Evolutionary conservation across 2,888 invertebrate species (phyloP).

Genomic region (Cerastoderma edule): DNA sequence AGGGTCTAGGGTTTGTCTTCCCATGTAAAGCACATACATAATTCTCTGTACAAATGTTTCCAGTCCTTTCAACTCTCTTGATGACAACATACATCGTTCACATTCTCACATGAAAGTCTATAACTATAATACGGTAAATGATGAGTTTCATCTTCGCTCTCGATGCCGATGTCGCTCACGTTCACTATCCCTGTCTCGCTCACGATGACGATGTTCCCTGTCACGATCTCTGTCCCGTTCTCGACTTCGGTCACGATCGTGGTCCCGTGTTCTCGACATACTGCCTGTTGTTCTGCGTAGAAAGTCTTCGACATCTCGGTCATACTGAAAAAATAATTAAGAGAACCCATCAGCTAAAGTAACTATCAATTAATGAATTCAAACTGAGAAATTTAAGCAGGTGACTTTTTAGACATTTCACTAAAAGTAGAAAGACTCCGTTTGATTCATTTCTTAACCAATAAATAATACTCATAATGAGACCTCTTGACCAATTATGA

Average conservation of each 20-base stretch:
- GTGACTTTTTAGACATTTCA: no score
- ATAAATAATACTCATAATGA: no score
- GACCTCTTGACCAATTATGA: no score
- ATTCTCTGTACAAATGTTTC: no score
- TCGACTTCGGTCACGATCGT: constrained; percentile 68
- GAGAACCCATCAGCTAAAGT: background rate
- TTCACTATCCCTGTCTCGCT: constrained; percentile 66
- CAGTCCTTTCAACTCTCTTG: no score
- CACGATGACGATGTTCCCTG: constrained; percentile 53
- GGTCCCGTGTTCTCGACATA: constrained; percentile 60
- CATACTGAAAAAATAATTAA: constrained; percentile 86
- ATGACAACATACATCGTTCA: background rate
- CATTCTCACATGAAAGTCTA: background rate
- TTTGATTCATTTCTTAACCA: no score
- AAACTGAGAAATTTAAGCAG: no score
- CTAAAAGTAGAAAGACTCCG: no score
- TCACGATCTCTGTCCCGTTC: constrained; percentile 68
- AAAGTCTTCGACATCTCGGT: constrained; percentile 94
- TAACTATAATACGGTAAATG: background rate
- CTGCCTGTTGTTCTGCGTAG: constrained; percentile 89
- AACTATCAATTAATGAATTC: no score
- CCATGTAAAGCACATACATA: no score
- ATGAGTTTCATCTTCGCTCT: constrained; percentile 51
- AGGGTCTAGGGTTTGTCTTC: no score
- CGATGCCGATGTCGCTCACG: constrained; percentile 57